Evolutionary conservation across 2,797 vertebrate genomes (phyloP).

Genomic region (Liasis olivaceus): DNA sequence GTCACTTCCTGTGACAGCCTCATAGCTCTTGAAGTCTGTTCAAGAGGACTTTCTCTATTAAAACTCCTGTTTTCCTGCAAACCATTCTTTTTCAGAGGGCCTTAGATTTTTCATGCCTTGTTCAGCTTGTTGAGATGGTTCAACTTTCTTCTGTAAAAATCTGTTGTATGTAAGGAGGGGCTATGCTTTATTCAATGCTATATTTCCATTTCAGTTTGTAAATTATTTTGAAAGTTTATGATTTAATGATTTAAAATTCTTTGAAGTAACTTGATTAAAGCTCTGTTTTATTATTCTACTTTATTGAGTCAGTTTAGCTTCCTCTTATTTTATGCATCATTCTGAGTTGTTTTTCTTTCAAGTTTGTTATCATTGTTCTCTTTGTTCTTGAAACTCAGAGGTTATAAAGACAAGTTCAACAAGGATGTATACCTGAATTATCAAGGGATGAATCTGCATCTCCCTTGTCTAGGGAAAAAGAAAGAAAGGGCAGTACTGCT

Average conservation of each 20-base stretch:
- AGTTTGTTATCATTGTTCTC: neutral
- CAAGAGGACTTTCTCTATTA: neutral
- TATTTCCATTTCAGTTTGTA: neutral
- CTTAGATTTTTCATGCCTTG: neutral
- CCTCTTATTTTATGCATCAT: neutral
- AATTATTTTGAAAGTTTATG: neutral
- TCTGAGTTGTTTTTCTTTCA: neutral
- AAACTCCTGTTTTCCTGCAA: neutral
- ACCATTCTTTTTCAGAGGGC: neutral
- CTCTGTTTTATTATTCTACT: neutral
- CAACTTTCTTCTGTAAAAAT: neutral
- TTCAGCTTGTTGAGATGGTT: neutral
- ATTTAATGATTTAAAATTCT: neutral
- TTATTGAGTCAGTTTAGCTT: neutral
- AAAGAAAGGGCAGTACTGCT: neutral
- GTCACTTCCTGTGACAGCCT: neutral
- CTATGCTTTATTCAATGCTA: neutral
- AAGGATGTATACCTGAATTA: neutral
- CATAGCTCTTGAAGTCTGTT: neutral
- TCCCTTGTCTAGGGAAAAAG: neutral
- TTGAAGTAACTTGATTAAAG: neutral
- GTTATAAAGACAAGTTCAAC: neutral
- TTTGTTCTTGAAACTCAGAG: neutral
- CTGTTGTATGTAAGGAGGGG: no score
- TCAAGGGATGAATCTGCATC: neutral